Conservation (phyloP, 2,888 invertebrate genomes). For the Ectemnius cavifrons region DNA sequence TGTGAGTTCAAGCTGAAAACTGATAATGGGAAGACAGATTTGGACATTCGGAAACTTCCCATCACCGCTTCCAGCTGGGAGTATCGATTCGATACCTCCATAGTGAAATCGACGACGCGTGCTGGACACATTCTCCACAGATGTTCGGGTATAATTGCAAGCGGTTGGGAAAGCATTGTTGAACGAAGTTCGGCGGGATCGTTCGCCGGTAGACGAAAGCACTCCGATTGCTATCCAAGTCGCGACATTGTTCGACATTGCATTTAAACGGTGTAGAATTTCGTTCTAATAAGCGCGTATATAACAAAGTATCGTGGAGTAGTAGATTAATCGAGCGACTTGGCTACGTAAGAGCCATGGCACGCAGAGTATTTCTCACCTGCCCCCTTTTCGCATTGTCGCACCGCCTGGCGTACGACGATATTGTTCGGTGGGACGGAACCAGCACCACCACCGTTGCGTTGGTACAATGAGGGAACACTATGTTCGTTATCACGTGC, state of each 20-base stretch:
- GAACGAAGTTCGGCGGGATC: background rate
- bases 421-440: too few species aligned
- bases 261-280: slow-evolving; percentile 39
- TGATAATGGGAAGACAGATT: background rate
- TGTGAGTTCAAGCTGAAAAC: background rate
- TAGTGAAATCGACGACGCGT: slow-evolving; percentile 2
- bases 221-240: background rate
- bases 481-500: background rate
- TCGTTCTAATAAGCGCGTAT: slow-evolving; percentile 33
- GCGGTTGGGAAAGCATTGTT: background rate
- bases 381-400: slow-evolving; percentile 25
- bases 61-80: slow-evolving; percentile 32
- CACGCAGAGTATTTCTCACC: slow-evolving; percentile 50
- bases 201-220: background rate
- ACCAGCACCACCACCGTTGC: background rate
- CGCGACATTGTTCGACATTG: slow-evolving; percentile 18
- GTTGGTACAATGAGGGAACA: background rate
- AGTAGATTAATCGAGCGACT: slow-evolving; percentile 49
- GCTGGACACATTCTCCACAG: background rate
- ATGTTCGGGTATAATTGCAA: slow-evolving; percentile 15
- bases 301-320: slow-evolving; percentile 30
- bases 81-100: slow-evolving; percentile 32
- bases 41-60: slow-evolving; percentile 11
- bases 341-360: slow-evolving; percentile 47
- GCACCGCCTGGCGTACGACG: too few species aligned